Evolutionary conservation across 2,888 invertebrate species (phyloP).

Genomic region (Cylindroiulus punctatus): DNA sequence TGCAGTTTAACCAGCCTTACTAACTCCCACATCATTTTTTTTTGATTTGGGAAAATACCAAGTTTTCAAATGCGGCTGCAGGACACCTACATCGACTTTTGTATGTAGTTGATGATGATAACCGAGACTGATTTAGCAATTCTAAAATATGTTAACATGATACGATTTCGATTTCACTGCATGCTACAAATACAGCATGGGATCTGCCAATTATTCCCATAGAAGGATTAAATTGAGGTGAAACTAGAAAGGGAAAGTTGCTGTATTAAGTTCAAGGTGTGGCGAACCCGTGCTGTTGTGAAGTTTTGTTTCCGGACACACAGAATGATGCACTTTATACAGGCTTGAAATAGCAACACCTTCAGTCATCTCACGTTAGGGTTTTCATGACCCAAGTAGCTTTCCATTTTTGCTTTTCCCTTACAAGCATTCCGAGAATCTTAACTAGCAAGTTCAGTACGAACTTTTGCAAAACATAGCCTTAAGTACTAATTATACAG

Average conservation of each 20-base stretch:
- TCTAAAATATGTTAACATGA: conserved; percentile 40
- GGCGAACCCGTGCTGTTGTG: not conserved
- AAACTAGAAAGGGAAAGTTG: conserved; percentile 31
- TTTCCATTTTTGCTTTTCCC: no score
- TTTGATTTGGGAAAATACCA: not conserved
- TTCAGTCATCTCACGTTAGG: no score
- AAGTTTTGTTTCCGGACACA: not conserved
- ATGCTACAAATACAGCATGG: conserved; percentile 35
- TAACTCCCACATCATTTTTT: not conserved
- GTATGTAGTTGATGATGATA: not conserved
- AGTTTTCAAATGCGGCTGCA: not conserved
- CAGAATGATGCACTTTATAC: not conserved
- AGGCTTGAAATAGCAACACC: not conserved
- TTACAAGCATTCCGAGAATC: no score
- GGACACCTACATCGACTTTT: conserved; percentile 25
- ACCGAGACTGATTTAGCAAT: conserved; percentile 45
- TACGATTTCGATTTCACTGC: conserved; percentile 42
- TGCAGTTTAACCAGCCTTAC: not conserved
- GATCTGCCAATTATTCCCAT: conserved; percentile 25
- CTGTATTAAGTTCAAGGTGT: conserved; percentile 35
- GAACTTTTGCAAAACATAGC: no score
- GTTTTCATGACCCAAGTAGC: no score
- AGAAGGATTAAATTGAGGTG: conserved; percentile 4
- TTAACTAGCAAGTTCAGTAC: no score
- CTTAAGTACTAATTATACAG: no score